A percentile compares a stretch with the other conserved stretches of the same genome.
These are phyloP conservation scores for Stictocephala bisonia DNA, from an alignment of 2,888 invertebrate species.

Conservation along the genomic window DNA sequence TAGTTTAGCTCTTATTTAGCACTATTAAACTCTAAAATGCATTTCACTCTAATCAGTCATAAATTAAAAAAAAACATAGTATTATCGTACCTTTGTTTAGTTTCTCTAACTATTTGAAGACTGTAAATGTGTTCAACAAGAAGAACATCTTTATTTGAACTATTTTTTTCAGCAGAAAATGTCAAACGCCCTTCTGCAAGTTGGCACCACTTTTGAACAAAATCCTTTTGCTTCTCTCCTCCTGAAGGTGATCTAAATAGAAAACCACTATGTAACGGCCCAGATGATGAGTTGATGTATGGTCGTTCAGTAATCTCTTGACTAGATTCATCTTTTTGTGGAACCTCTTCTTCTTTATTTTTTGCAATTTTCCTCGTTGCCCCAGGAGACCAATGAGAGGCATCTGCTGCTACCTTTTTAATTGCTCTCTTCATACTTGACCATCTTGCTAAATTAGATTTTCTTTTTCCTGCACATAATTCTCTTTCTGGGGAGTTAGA, in stretches of 20 bases:
- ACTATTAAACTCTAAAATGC: neutral
- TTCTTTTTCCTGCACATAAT: conserved; percentile 54
- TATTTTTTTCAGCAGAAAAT: conserved; percentile 79
- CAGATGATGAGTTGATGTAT: conserved; percentile 65
- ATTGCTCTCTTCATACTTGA: conserved; percentile 60
- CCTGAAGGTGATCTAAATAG: conserved; percentile 67
- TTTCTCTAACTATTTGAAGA: conserved; percentile 72
- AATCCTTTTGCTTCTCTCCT: conserved; percentile 74
- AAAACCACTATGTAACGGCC: conserved; percentile 71
- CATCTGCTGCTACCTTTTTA: conserved; percentile 56
- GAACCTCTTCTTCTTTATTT: conserved; percentile 56
- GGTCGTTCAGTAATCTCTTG: conserved; percentile 65
- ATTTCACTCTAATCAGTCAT: neutral
- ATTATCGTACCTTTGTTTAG: conserved; percentile 65
- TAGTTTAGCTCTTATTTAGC: too few relatives aligned
- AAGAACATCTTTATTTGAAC: conserved; percentile 77
- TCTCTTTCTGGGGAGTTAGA: conserved; percentile 60
- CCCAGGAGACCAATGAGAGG: conserved; percentile 54
- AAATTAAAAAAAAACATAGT: neutral
- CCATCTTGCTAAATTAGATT: conserved; percentile 55
- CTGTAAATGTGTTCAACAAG: conserved; percentile 74
- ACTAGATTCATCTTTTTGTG: conserved; percentile 59
- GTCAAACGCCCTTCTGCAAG: conserved; percentile 78
- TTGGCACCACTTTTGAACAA: conserved; percentile 78
- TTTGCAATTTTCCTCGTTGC: conserved; percentile 57